Evolutionary conservation across 2,113 vertebrate genomes (phyloP).

Genomic region (Aptenodytes forsteri): DNA sequence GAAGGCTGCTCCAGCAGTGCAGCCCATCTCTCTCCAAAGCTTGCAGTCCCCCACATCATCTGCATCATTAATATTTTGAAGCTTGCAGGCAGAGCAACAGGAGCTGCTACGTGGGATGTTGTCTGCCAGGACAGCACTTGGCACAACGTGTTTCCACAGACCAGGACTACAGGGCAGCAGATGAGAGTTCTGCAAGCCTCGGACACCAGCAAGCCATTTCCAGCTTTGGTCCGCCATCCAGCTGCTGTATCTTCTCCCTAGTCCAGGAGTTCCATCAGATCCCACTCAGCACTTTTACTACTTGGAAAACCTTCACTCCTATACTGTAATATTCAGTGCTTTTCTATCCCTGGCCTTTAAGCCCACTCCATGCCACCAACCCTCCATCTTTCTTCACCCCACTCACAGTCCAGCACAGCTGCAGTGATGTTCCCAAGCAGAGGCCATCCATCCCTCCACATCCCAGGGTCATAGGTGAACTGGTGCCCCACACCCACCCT

Average conservation of each 20-base stretch:
- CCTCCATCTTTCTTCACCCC: neutral
- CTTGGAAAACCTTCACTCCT: neutral
- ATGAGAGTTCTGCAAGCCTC: neutral
- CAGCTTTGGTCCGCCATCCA: neutral
- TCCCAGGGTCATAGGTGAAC: no score
- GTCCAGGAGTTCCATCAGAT: neutral
- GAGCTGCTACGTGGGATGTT: neutral
- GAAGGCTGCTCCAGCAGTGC: neutral
- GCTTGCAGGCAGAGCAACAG: neutral
- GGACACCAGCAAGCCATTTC: neutral
- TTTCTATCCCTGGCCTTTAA: neutral
- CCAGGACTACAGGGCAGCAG: neutral
- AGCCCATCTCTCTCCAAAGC: neutral
- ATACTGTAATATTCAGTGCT: neutral
- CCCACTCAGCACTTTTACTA: neutral
- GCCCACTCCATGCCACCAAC: accelerated
- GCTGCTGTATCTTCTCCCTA: neutral
- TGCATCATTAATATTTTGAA: neutral
- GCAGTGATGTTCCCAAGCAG: neutral
- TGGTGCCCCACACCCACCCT: no score
- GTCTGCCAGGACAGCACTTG: neutral
- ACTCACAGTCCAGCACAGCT: neutral
- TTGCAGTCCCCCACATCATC: neutral
- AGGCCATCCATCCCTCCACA: neutral
- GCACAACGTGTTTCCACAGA: accelerated